These are phyloP conservation scores for Chesias legatella DNA, from an alignment of 2,888 invertebrate species.

Conservation along the genomic window DNA sequence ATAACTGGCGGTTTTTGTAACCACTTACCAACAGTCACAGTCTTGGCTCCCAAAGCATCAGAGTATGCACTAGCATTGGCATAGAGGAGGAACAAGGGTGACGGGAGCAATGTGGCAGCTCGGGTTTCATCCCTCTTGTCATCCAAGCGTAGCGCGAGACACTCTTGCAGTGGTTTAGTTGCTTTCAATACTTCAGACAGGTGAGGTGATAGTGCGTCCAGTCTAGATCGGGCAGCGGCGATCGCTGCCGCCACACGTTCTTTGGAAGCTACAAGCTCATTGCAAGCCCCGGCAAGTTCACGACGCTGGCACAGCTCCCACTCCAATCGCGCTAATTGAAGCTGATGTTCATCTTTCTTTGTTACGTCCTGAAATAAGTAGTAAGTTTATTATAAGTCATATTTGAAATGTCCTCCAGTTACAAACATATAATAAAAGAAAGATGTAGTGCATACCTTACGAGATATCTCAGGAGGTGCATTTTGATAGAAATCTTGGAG, in stretches of 20 bases:
- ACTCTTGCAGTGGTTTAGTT: conserved; percentile 94
- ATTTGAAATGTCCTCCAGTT: too few relatives aligned
- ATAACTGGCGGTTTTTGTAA: too few relatives aligned
- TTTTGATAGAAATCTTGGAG: conserved; percentile 90
- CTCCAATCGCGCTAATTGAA: conserved; percentile 91
- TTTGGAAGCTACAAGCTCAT: conserved; percentile 87
- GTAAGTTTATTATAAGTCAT: too few relatives aligned
- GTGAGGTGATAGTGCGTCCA: conserved; percentile 91
- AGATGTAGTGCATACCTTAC: conserved; percentile 82
- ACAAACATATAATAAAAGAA: too few relatives aligned
- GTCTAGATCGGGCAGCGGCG: conserved; percentile 85
- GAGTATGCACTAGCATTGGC: conserved; percentile 91
- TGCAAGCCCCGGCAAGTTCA: conserved; percentile 87
- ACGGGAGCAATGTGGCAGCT: conserved; percentile 87
- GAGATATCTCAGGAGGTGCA: conserved; percentile 86
- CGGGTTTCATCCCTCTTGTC: conserved; percentile 88
- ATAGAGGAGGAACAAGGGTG: conserved; percentile 92
- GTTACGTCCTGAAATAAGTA: conserved; percentile 81
- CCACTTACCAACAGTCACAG: conserved; percentile 68
- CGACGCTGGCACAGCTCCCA: conserved; percentile 95
- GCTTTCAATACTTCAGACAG: conserved; percentile 82
- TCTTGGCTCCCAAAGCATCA: conserved; percentile 84
- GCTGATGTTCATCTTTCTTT: conserved; percentile 86
- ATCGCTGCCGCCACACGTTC: conserved; percentile 88
- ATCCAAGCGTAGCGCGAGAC: conserved; percentile 89